A percentile compares a stretch with the other conserved stretches of the same genome.
Conservation (phyloP, 2,888 invertebrate genomes). For the Rhagophthalmus giganteus region DNA sequence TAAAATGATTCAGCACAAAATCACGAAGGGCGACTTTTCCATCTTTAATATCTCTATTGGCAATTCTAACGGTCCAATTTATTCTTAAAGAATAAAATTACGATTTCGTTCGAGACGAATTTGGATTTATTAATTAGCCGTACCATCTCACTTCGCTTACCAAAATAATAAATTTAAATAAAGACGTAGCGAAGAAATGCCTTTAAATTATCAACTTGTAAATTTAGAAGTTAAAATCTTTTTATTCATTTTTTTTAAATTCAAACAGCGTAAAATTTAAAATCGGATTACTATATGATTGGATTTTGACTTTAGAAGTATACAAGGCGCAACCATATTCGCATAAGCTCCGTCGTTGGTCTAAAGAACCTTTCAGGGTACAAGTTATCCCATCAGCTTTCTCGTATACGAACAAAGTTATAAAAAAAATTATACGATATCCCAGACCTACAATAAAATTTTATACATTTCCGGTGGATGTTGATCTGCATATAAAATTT, state of each 20-base stretch:
- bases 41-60: constrained; percentile 47
- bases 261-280: constrained; percentile 5
- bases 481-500: constrained; percentile 15
- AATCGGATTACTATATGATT: constrained; percentile 11
- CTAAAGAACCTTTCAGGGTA: constrained; percentile 3
- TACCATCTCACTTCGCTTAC: too few species aligned
- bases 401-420: constrained; percentile 9
- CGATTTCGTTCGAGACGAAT: constrained; percentile 3
- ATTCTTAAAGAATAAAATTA: constrained; percentile 38
- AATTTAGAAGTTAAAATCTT: too few species aligned
- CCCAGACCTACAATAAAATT: constrained; percentile 18
- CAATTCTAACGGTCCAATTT: constrained; percentile 45
- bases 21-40: constrained; percentile 40
- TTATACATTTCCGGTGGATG: constrained; percentile 9
- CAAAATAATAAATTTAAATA: too few species aligned
- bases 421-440: constrained; percentile 15
- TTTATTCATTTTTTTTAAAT: neutral
- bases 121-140: constrained; percentile 1
- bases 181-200: too few species aligned
- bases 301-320: constrained; percentile 7
- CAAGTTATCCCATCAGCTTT: constrained; percentile 6
- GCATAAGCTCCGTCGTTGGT: constrained; percentile 5
- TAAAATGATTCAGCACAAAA: constrained; percentile 53
- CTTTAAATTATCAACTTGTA: too few species aligned
- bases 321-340: constrained; percentile 10